These are phyloP conservation scores for Platygyra sinensis DNA, from an alignment of 64 coral and sea anemone genomes.

Conservation along the genomic window DNA sequence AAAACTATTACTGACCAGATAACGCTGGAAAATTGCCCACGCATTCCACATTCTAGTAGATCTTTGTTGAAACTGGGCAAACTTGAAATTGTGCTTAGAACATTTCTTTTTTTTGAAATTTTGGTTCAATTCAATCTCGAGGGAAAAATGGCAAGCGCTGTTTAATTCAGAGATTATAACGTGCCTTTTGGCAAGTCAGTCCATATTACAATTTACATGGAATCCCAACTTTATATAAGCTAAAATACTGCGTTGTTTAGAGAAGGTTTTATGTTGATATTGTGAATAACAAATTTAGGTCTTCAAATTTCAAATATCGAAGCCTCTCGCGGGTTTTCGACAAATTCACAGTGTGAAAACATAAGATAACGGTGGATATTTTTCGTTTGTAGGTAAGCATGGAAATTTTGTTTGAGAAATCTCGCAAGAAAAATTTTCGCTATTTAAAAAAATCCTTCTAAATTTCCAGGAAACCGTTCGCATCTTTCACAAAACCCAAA, in stretches of 20 bases:
- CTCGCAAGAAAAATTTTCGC: background rate
- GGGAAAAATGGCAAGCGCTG: background rate
- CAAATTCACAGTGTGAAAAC: background rate
- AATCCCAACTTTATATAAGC: background rate
- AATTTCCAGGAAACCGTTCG: background rate
- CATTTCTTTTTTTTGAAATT: no score
- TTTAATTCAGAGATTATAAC: background rate
- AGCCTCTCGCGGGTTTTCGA: background rate
- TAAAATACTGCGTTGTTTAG: background rate
- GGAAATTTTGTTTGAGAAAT: background rate
- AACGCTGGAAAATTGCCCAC: background rate
- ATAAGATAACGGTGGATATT: background rate
- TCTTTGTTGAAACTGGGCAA: background rate
- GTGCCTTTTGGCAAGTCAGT: background rate
- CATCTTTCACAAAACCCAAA: background rate
- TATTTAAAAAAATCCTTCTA: background rate
- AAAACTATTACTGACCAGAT: background rate
- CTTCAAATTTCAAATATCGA: no score
- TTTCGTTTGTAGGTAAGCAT: background rate
- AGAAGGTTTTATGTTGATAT: background rate
- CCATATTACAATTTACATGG: background rate
- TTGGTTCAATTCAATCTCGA: background rate
- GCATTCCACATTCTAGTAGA: background rate
- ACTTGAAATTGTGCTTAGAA: background rate
- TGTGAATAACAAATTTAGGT: background rate